Percentiles rank a stretch among this genome's conserved stretches.
Conservation (phyloP, 2,888 invertebrate genomes). For the Proisotoma minuta region DNA sequence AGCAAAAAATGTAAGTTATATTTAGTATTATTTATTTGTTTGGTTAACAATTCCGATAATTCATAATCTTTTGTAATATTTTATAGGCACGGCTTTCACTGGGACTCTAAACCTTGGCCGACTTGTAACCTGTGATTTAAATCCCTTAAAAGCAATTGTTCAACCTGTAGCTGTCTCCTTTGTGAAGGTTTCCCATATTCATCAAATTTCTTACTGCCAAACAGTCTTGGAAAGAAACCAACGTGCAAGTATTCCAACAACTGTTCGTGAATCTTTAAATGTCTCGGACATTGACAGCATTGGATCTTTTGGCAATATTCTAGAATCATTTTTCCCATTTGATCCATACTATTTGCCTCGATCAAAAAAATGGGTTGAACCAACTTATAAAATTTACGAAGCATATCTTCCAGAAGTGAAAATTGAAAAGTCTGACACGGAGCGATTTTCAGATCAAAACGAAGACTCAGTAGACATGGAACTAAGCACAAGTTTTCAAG, state of each 20-base stretch:
- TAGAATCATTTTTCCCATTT: constrained; percentile 78
- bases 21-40: constrained; percentile 7
- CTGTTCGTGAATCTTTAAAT: constrained; percentile 25
- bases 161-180: constrained; percentile 73
- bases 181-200: constrained; percentile 71
- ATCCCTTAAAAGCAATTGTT: constrained; percentile 79
- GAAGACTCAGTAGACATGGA: constrained; percentile 29
- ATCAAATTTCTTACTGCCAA: constrained; percentile 89
- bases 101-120: constrained; percentile 64
- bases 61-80: neutral
- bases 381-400: constrained; percentile 17
- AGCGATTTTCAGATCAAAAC: neutral
- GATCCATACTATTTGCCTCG: constrained; percentile 58
- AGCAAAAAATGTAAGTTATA: constrained; percentile 67
- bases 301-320: constrained; percentile 47
- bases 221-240: constrained; percentile 78
- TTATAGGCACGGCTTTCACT: constrained; percentile 28
- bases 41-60: constrained; percentile 5
- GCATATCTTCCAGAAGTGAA: constrained; percentile 22
- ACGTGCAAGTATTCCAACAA: constrained; percentile 34
- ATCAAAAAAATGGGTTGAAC: constrained; percentile 17
- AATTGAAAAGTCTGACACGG: constrained; percentile 13
- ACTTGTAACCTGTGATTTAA: constrained; percentile 77
- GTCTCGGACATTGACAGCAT: constrained; percentile 14
- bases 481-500: constrained; percentile 22